Evolutionary conservation across 2,113 vertebrate species (phyloP), one percentile per base, ranked within the genome.

Genomic region (Xenus cinereus): DNA sequence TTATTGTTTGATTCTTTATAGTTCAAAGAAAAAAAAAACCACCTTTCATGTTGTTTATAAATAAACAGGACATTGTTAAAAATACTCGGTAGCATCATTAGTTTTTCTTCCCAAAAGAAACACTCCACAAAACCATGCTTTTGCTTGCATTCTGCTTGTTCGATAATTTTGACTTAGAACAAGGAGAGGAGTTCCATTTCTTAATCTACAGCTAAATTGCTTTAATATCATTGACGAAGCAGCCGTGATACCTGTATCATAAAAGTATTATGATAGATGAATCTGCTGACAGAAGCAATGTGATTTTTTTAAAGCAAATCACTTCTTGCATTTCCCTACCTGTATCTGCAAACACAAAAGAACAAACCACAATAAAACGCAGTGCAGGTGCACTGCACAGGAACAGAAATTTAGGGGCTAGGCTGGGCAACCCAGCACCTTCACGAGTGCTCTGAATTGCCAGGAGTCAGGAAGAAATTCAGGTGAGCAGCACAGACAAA

Each of bases 21-120:
- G 39, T 75, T 84, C 16, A 81, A 91, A 76, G 45, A 54, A 82
- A 48, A 51, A 48, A 46, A 27, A 62, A 19, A 0, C n/a, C n/a
- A 68, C 14, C 12, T 84, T 87, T 69, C n/a, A n/a, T 66, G 48
- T 82, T 72, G 53, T 91, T 94, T 91, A n/a, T 83, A 91, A 95
- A 95, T 96, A 96, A 95, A 95, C 2, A n/a, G 10, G 27, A 87
- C 22, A 12, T 4, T 5, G 28, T 89, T 85, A 73, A 95, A 90
- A 89, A 73, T 73, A 89, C 22, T 22, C 69, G 15, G 54, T 93
- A 53, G 48, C 62, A 79, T 89, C 13, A 19, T 33, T 62, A 32
- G 4, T 72, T 75, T 88, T 92, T 87, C 14, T 10, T 81, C n/a
- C 20, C 28, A 13, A 56, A 82, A 82, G 9, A 37, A 74, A 21